Evolutionary conservation across 1,140 invertebrate species (phyloP).

Genomic region (Diachasmimorpha longicaudata): DNA sequence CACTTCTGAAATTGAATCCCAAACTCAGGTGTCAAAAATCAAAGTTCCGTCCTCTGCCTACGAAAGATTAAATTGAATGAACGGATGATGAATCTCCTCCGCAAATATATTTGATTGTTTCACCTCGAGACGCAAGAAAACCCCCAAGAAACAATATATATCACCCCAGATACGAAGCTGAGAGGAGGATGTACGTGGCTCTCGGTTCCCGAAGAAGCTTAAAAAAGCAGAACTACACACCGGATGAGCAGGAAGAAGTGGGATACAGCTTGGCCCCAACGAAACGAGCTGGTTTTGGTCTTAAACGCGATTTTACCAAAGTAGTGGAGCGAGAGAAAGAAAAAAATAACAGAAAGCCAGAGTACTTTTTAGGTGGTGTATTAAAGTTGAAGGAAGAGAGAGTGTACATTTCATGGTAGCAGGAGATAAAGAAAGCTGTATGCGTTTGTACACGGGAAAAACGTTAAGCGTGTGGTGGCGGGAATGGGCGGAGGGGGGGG

Average conservation of each 20-base stretch:
- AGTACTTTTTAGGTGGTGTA: background rate
- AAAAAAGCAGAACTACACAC: background rate
- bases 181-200: background rate
- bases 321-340: background rate
- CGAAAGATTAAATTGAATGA: no score
- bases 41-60: no score
- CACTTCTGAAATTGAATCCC: no score
- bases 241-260: background rate
- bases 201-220: background rate
- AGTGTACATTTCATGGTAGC: background rate
- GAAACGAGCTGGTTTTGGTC: slow-evolving; percentile 1
- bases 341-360: background rate
- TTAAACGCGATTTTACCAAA: slow-evolving; percentile 26
- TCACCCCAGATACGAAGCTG: background rate
- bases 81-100: background rate
- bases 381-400: background rate
- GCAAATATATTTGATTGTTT: background rate
- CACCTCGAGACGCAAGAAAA: background rate
- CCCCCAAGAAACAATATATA: background rate
- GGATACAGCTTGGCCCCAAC: background rate
- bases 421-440: slow-evolving; percentile 1
- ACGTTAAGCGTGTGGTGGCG: background rate
- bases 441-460: background rate
- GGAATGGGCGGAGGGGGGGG: background rate
- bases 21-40: no score